Conservation (phyloP, 2,797 vertebrate genomes). For the Rhadinocentrus ornatus region DNA sequence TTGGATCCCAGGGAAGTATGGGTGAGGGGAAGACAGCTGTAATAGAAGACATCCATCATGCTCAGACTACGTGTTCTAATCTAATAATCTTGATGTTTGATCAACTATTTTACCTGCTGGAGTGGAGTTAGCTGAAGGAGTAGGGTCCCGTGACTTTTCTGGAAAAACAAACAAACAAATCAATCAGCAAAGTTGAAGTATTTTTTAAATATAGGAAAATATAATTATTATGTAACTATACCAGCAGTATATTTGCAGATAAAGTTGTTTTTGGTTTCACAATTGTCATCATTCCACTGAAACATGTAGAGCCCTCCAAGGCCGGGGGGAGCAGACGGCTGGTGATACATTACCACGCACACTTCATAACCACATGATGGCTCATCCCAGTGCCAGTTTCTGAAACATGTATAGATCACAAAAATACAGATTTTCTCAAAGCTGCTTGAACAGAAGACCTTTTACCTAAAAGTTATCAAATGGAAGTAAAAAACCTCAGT, state of each 20-base stretch:
- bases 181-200: background rate
- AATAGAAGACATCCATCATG: slow-evolving; percentile 24
- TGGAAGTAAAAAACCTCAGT: no score
- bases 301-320: slow-evolving; percentile 91
- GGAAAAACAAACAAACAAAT: slow-evolving; percentile 46
- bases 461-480: background rate
- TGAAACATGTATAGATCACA: slow-evolving; percentile 57
- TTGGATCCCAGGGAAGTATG: slow-evolving; percentile 69
- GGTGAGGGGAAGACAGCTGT: slow-evolving; percentile 71
- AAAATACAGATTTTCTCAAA: background rate
- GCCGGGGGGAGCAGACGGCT: slow-evolving; percentile 89
- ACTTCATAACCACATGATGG: slow-evolving; percentile 94
- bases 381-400: slow-evolving; percentile 97
- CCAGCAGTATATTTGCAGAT: slow-evolving; percentile 96
- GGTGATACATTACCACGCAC: slow-evolving; percentile 98
- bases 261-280: slow-evolving; percentile 96
- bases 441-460: background rate
- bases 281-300: slow-evolving; percentile 97
- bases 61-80: background rate
- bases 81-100: background rate
- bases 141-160: slow-evolving; percentile 65
- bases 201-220: background rate
- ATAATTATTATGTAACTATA: slow-evolving; percentile 49
- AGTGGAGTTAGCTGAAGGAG: slow-evolving; percentile 69
- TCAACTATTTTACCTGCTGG: slow-evolving; percentile 66